Conservation (phyloP, 2,797 vertebrate genomes). For the Phoxinus dragarum region DNA sequence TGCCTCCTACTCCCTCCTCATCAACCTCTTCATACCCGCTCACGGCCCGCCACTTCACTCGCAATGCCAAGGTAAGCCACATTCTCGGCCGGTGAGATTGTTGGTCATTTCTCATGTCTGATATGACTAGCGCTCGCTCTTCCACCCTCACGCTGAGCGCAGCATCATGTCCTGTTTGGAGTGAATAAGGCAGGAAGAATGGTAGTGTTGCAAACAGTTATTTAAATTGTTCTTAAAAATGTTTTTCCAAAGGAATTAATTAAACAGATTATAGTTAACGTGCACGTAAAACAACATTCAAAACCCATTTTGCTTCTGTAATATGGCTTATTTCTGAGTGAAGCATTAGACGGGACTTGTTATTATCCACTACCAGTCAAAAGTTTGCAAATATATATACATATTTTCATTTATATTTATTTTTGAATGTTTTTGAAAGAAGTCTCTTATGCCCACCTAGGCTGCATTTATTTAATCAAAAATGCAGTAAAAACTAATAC, state of each 20-base stretch:
- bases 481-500: neutral
- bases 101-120: neutral
- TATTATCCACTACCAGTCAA: neutral
- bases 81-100: neutral
- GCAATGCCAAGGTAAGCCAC: conserved; percentile 86
- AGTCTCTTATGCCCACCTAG: neutral
- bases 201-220: neutral
- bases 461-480: neutral
- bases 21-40: conserved; percentile 83
- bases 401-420: neutral
- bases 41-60: conserved; percentile 85
- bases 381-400: neutral
- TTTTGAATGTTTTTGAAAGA: neutral
- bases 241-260: neutral
- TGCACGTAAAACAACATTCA: neutral
- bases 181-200: neutral
- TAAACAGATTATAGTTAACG: neutral
- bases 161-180: neutral
- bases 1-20: conserved; percentile 74
- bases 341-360: neutral
- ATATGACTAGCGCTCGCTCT: neutral
- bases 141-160: neutral
- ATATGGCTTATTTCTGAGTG: neutral
- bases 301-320: neutral
- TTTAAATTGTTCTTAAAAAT: neutral